A percentile compares a stretch with the other conserved stretches of the same genome.
Conservation (phyloP, 2,888 invertebrate genomes). For the Heliconius aoede region DNA sequence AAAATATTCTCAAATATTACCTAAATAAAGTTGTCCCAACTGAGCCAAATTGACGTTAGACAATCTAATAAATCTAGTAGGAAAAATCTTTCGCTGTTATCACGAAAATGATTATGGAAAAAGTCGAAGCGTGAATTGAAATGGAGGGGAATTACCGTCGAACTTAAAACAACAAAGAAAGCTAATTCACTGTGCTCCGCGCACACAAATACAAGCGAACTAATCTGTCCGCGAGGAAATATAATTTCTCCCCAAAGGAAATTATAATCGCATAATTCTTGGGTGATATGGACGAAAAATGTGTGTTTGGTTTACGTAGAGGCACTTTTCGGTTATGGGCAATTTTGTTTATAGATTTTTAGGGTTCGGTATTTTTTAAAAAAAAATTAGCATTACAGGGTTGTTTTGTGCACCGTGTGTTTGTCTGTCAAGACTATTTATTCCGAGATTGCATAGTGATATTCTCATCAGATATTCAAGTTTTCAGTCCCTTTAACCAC, state of each 20-base stretch:
- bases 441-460: too few species aligned
- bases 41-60: background rate
- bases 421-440: too few species aligned
- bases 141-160: conserved; percentile 20
- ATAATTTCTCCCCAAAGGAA: conserved; percentile 45
- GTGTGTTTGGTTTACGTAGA: conserved; percentile 24
- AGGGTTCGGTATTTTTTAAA: too few species aligned
- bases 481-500: too few species aligned
- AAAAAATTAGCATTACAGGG: too few species aligned
- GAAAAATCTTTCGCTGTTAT: conserved; percentile 13
- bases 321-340: background rate
- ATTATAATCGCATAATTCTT: conserved; percentile 46
- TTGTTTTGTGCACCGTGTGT: too few species aligned
- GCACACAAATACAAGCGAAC: conserved; percentile 40
- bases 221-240: conserved; percentile 46
- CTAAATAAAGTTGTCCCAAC: background rate
- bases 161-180: conserved; percentile 27
- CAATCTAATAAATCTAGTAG: conserved; percentile 4
- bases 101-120: conserved; percentile 19
- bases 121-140: conserved; percentile 20
- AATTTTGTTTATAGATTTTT: background rate
- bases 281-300: conserved; percentile 35
- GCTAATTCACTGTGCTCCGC: conserved; percentile 28
- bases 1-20: background rate
- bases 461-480: too few species aligned